Evolutionary conservation across 2,888 invertebrate genomes (phyloP).

Genomic region (Neria commutata): DNA sequence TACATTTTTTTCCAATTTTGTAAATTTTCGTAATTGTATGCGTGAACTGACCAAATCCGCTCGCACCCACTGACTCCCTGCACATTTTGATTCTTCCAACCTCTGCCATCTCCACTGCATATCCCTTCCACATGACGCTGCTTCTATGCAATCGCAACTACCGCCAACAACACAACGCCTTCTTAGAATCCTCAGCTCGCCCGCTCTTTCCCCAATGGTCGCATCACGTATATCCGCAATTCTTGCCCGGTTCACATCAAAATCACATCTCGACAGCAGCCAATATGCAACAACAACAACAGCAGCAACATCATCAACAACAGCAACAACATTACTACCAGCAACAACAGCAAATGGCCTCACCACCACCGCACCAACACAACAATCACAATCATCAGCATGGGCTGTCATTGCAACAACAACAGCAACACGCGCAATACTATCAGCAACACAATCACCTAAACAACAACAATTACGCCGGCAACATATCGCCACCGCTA

Average conservation of each 20-base stretch:
- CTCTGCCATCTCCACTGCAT: not conserved
- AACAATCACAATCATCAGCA: slow-evolving; percentile 46
- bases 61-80: too few species aligned
- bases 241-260: slow-evolving; percentile 89
- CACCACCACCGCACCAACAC: slow-evolving; percentile 51
- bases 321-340: slow-evolving; percentile 34
- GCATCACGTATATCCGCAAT: slow-evolving; percentile 93
- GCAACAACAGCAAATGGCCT: slow-evolving; percentile 37
- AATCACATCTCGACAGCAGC: slow-evolving; percentile 66
- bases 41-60: too few species aligned
- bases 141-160: slow-evolving; percentile 11
- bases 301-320: slow-evolving; percentile 62
- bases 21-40: too few species aligned
- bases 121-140: not conserved
- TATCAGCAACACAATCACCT: slow-evolving; percentile 33
- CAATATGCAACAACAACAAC: slow-evolving; percentile 42
- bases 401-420: slow-evolving; percentile 38
- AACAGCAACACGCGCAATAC: slow-evolving; percentile 43
- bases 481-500: slow-evolving; percentile 52
- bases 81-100: not conserved
- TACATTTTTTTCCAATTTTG: too few species aligned
- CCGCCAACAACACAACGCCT: slow-evolving; percentile 4
- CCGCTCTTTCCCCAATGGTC: slow-evolving; percentile 95
- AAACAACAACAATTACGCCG: slow-evolving; percentile 47
- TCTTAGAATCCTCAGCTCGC: slow-evolving; percentile 64